Base-by-base conservation (phyloP, 1,140 invertebrate species). In the Araneus ventricosus region DNA sequence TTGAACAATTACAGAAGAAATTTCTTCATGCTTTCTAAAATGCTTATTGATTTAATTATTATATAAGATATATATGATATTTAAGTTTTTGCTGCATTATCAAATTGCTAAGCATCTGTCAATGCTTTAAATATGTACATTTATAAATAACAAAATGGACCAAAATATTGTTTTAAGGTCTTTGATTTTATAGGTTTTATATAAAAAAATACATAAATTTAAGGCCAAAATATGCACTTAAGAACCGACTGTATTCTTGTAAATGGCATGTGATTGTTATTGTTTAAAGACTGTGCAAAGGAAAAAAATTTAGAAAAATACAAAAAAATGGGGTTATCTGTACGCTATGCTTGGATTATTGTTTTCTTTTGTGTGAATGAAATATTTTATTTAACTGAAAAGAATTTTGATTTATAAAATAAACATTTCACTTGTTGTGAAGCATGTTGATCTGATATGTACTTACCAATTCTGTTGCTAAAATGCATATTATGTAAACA, bases 61-160 rank as follows among this genome's bases (percentile, higher is more conserved):
- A 14, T 45, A 17, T 24, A 37, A 41, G 30, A 34, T 82, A 24
- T 67, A 27, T 67, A 27, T n/a, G 27, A 67, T 67, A 27, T 14
- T 67, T 30, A 27, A 67, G 14, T 67, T n/a, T 67, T 67, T 67
- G n/a, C 63, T 27, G 3, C 27, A 27, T 67, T 63, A 22, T 88
- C 30, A 14, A 88, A 75, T 59, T 89, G 67, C 37, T 45, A 17
- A 61, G 10, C 10, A 34, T 89, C 22, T 88, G 1, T 52, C 39
- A 75, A 22, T 79, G 67, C 52, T 89, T 89, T 52, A 90, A 84
- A 84, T 59, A 57, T 84, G 79, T 91, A 84, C 59, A 91, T 63
- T 91, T 84, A 91, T 84, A 91, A 84, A 91, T 91, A 84, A 82
- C 34, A 39, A 84, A n/a, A 84, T 57, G 89, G 89, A 91, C 89